Percentiles rank a stretch among this genome's conserved stretches.
Conservation (phyloP, 2,888 invertebrate species). For the Auanema sp. region DNA sequence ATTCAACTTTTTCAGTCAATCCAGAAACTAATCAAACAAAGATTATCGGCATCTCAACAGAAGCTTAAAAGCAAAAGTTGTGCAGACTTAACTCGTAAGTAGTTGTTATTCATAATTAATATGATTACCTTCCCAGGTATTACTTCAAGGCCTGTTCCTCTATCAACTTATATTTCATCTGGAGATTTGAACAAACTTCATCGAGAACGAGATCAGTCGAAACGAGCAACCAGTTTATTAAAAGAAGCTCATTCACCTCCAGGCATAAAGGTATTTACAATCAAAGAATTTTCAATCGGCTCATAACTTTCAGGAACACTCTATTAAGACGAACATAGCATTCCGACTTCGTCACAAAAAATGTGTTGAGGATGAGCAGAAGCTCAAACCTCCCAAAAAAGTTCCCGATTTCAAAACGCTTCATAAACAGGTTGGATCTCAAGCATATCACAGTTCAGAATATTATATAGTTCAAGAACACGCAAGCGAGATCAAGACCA, state of each 20-base stretch:
- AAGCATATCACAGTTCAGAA: too few species aligned
- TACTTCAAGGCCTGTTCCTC: conserved; percentile 8
- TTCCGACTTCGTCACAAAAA: background rate
- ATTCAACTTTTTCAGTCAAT: conserved; percentile 19
- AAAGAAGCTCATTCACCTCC: conserved; percentile 18
- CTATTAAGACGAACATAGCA: conserved; percentile 8
- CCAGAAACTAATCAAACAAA: background rate
- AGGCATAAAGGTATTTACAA: conserved; percentile 12
- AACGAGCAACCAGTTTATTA: conserved; percentile 11
- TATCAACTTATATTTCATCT: conserved; percentile 17
- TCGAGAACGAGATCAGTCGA: background rate
- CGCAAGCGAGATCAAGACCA: too few species aligned
- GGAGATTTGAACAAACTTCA: background rate
- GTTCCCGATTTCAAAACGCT: background rate
- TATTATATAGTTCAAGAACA: too few species aligned
- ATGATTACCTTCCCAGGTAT: too few species aligned
- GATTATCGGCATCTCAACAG: too few species aligned
- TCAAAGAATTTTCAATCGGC: background rate
- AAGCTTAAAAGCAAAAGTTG: too few species aligned
- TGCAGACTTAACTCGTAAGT: too few species aligned
- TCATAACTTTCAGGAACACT: conserved; percentile 12
- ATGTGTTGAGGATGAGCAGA: background rate
- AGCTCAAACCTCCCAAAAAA: background rate
- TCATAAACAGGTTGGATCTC: background rate
- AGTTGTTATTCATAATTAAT: too few species aligned